Conservation (phyloP, 2,888 invertebrate genomes). For the Dermolepida albohirtum region DNA sequence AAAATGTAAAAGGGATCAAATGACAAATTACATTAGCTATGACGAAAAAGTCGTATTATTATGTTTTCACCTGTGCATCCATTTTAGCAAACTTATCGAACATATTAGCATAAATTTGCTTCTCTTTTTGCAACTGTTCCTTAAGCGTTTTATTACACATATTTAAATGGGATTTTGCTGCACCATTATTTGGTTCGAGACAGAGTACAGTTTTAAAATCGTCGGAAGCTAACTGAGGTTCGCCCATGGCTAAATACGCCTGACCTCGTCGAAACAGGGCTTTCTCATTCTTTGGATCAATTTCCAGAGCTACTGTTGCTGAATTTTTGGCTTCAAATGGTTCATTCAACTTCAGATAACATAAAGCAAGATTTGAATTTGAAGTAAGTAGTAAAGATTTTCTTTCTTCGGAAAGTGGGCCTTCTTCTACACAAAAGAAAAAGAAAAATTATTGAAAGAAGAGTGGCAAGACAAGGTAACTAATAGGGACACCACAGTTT, state of each 20-base stretch:
- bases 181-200: slow-evolving; percentile 88
- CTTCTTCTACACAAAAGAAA: slow-evolving; percentile 40
- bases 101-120: slow-evolving; percentile 92
- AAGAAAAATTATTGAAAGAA: too few relatives aligned
- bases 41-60: slow-evolving; percentile 34
- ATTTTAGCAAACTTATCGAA: slow-evolving; percentile 91
- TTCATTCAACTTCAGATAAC: slow-evolving; percentile 81
- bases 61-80: slow-evolving; percentile 75
- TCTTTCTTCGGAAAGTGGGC: slow-evolving; percentile 60
- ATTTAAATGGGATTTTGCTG: slow-evolving; percentile 82
- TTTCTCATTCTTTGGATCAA: slow-evolving; percentile 85
- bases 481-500: too few relatives aligned
- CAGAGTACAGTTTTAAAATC: slow-evolving; percentile 84
- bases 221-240: slow-evolving; percentile 79
- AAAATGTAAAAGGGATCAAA: slow-evolving; percentile 32
- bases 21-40: slow-evolving; percentile 33
- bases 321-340: slow-evolving; percentile 77
- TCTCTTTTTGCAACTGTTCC: slow-evolving; percentile 83
- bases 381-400: slow-evolving; percentile 75
- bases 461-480: too few relatives aligned
- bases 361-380: slow-evolving; percentile 85
- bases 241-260: slow-evolving; percentile 80
- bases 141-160: slow-evolving; percentile 80
- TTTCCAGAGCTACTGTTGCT: slow-evolving; percentile 81
- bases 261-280: slow-evolving; percentile 90